These are phyloP conservation scores for Apodemus agrarius DNA, from an alignment of 2,797 vertebrate genomes.

Conservation along the genomic window DNA sequence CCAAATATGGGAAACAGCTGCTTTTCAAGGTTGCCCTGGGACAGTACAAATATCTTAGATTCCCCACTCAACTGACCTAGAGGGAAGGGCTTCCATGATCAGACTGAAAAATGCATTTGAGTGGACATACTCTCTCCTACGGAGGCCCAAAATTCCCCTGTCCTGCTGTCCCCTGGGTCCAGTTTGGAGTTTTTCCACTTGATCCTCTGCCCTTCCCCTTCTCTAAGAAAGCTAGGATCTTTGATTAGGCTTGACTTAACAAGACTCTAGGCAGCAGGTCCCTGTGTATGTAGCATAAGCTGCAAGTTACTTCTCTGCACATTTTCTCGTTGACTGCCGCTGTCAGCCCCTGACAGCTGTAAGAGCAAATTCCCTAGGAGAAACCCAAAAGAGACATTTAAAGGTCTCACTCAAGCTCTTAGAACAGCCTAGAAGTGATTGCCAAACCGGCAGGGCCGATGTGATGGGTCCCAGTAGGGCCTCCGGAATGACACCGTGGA, in stretches of 20 bases:
- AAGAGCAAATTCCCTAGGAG: conserved; percentile 48
- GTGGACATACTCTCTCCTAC: neutral
- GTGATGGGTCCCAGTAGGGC: neutral
- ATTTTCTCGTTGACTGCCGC: neutral
- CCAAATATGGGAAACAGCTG: neutral
- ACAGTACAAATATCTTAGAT: neutral
- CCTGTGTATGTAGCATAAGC: neutral
- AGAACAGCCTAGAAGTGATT: conserved; percentile 50
- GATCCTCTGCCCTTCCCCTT: neutral
- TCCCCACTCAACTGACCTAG: neutral
- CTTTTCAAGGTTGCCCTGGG: neutral
- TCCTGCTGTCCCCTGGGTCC: neutral
- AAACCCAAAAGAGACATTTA: conserved; percentile 60
- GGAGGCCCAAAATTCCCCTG: neutral
- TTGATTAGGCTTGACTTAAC: neutral
- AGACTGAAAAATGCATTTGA: neutral
- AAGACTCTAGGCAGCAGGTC: neutral
- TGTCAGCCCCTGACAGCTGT: conserved; percentile 38
- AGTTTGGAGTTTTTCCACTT: neutral
- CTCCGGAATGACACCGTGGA: neutral
- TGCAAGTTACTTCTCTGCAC: neutral
- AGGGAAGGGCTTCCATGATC: neutral
- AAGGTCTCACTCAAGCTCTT: conserved; percentile 44
- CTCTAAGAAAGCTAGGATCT: neutral
- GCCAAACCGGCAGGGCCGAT: conserved; percentile 3